These are phyloP conservation scores for Paralichthys olivaceus DNA, from an alignment of 2,113 vertebrate species.

Conservation along the genomic window DNA sequence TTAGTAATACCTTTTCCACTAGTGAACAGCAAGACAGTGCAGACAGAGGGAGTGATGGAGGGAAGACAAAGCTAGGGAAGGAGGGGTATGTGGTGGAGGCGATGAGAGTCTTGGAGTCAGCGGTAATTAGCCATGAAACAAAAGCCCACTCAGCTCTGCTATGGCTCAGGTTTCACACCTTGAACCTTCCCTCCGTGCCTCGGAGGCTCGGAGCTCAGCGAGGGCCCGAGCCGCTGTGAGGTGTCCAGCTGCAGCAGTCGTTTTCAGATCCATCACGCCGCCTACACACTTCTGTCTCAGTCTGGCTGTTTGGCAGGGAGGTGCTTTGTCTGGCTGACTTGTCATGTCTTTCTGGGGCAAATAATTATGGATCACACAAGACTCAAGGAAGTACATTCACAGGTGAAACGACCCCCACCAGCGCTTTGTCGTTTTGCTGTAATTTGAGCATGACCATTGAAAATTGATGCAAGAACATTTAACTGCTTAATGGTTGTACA, in stretches of 20 bases:
- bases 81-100: background rate
- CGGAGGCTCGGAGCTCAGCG: conserved; percentile 35
- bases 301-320: conserved; percentile 43
- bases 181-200: conserved; percentile 47
- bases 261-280: conserved; percentile 58
- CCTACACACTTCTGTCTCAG: conserved; percentile 42
- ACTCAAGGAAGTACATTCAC: conserved; percentile 11
- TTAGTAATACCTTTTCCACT: conserved; percentile 84
- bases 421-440: background rate
- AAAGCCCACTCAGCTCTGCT: conserved; percentile 79
- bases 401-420: conserved; percentile 7
- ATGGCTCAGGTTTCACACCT: conserved; percentile 67
- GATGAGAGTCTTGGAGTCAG: conserved; percentile 68
- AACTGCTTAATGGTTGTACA: too few relatives aligned
- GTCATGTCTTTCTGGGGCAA: conserved; percentile 51
- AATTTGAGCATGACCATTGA: background rate
- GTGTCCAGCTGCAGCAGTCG: conserved; percentile 50
- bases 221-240: conserved; percentile 36
- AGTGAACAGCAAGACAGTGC: conserved; percentile 78
- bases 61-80: conserved; percentile 59
- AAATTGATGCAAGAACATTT: background rate
- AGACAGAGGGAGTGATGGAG: conserved; percentile 67
- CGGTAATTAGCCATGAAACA: conserved; percentile 86
- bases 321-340: conserved; percentile 59
- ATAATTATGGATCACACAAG: conserved; percentile 30